These are phyloP conservation scores for Pelochelys cantorii DNA, from an alignment of 2,797 vertebrate species.

Conservation along the genomic window DNA sequence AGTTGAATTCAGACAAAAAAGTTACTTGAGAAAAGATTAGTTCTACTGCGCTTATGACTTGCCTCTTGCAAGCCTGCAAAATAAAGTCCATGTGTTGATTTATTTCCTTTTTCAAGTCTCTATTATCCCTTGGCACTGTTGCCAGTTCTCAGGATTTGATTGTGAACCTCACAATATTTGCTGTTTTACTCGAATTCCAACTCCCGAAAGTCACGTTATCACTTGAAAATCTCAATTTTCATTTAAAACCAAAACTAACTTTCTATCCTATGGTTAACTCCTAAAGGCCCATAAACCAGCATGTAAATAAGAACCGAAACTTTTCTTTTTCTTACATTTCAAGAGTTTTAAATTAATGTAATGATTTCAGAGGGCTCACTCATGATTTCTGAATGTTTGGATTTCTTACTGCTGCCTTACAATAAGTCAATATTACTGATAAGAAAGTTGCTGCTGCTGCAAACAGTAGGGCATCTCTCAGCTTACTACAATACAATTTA, in stretches of 20 bases:
- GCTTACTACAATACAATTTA: not conserved
- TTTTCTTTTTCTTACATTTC: not conserved
- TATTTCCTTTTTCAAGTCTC: not conserved
- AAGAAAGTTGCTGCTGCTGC: not conserved
- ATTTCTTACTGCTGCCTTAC: not conserved
- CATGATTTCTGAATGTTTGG: not conserved
- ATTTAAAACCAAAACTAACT: not conserved
- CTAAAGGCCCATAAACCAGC: not conserved
- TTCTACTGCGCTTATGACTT: not conserved
- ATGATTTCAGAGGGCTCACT: not conserved
- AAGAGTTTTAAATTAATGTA: not conserved
- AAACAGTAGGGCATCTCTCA: not conserved
- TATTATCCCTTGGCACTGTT: not conserved
- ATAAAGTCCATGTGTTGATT: not conserved
- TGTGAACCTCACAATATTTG: not conserved
- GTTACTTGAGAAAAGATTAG: constrained; percentile 2
- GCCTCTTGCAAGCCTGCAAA: not conserved
- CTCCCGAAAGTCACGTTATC: accelerated
- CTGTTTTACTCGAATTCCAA: not conserved
- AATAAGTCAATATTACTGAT: not conserved
- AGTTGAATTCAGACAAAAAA: not conserved
- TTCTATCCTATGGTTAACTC: not conserved
- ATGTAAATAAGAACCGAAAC: not conserved
- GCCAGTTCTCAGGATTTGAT: not conserved
- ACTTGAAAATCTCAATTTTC: not conserved